Evolutionary conservation across 2,888 invertebrate genomes (phyloP), one percentile per base, ranked within the genome.

Genomic region (Hetaerina titia): DNA sequence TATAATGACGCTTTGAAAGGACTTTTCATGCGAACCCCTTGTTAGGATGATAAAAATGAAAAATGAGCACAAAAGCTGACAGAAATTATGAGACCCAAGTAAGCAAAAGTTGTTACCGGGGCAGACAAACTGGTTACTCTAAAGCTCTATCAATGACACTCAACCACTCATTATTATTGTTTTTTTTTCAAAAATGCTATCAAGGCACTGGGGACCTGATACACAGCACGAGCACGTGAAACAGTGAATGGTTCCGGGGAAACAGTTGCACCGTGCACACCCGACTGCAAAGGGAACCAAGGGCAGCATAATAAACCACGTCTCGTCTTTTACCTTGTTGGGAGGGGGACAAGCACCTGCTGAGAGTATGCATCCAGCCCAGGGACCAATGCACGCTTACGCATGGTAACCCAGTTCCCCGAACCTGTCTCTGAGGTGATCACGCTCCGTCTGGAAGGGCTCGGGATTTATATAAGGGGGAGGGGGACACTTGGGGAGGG

Each of bases 401-500:
- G 81, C 81, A 11, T 31, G 15, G 25, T 31, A 81, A 81, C 81
- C 81, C 81, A 81, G 81, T 81, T 81, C 81, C 81, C 74, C 81
- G 25, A 81, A 81, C 81, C 81, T 81, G 81, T 81, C 81, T 31
- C 81, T 1, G 31, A 25, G 81, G 81, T 22, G 81, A 81, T 31
- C 81, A 31, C 81, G 13, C 81, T 31, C 81, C 2, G 69, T 69
- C 69, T 69, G 81, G 81, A 22, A 13, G 13, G 2, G 25, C 81
- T 31, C 81, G 81, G 81, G 81, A 81, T 81, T 81, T 81, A 81
- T 81, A 81, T 81, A 56, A 89, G 89, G 58, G 89, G 58, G 1
- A 19, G 4, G 2, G 22, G 88, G 9, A 1, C 8, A 0, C 19
- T 6, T 95, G 95, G 95, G 90, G 95, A 95, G 95, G 95, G 96